Base-by-base conservation (phyloP, 2,113 vertebrate species). In the Pollimyrus isidori region DNA sequence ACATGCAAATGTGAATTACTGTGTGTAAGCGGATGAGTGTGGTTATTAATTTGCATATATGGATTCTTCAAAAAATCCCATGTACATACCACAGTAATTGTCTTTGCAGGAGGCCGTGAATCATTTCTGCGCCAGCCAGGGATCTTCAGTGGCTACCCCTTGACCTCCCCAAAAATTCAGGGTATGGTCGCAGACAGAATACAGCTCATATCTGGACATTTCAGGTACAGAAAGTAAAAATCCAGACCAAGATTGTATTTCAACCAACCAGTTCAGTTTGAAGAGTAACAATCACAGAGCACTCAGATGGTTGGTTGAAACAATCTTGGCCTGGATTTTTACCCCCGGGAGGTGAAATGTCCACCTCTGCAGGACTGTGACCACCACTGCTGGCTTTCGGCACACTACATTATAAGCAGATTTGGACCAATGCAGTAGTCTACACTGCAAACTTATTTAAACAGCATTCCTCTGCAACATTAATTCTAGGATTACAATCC, bases 131-230 rank as follows among this genome's bases (percentile, higher is more conserved):
- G 91, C 58, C 89, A 91, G 56, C 92, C 91, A 50, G 92, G 92
- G 45, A 83, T 93, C 19, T 93, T 93, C 42, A 89, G 90, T 45
- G 92, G 92, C 87, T 93, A 92, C 85, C 92, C 92, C 46, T 89
- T 93, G 4, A 92, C 91, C 82, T 88, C 90, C 89, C 92, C 92
- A 76, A 93, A 93, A 89, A 82, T 89, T 85, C 91, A 91, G 90
- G 91, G 92, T 93, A 92, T 53, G 65, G 19, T 21, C 10, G 15
- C n/a, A 21, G 26, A 53, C 0, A 10, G 26, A 19, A 23, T 39
- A 19, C 48, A 86, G 26, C 45, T 45, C 7, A 30, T 26, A 30
- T 30, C n/a, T 69, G n/a, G 62, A 69, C n/a, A 69, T 69, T 69
- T 26, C 62, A 69, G 26, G 62, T 69, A 9, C 62, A 69, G n/a